These are phyloP conservation scores for Montipora efflorescens DNA, from an alignment of 64 coral and sea anemone species.

Conservation along the genomic window DNA sequence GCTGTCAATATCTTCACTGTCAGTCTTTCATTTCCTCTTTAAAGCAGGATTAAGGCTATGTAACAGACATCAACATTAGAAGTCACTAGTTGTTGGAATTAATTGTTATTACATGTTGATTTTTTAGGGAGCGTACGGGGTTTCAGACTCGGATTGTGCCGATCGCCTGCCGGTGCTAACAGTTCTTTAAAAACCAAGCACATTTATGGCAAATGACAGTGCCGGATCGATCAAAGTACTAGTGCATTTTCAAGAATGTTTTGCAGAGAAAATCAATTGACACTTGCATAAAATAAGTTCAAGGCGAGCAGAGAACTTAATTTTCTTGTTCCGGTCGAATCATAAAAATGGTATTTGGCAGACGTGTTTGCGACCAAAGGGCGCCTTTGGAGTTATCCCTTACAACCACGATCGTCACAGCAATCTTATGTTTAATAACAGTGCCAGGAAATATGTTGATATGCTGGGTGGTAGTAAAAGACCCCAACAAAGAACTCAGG, in stretches of 20 bases:
- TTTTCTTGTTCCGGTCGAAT: not conserved
- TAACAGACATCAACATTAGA: too few species aligned
- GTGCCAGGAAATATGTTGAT: conserved; percentile 62
- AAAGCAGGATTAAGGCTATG: not conserved
- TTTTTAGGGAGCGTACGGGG: not conserved
- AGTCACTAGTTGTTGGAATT: too few species aligned
- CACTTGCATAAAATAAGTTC: not conserved
- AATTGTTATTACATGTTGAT: not conserved
- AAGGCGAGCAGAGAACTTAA: not conserved
- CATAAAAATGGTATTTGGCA: not conserved
- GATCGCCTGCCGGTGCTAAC: too few species aligned
- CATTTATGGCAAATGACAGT: too few species aligned
- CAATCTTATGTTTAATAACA: conserved; percentile 44
- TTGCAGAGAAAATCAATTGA: not conserved
- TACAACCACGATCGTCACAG: conserved; percentile 24
- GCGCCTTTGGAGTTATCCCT: conserved; percentile 51
- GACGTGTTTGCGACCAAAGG: conserved; percentile 10
- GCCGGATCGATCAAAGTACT: too few species aligned
- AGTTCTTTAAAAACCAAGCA: too few species aligned
- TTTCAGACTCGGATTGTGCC: too few species aligned
- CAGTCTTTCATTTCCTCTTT: not conserved
- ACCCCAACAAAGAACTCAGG: conserved; percentile 66
- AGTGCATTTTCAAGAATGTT: not conserved
- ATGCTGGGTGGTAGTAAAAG: conserved; percentile 47
- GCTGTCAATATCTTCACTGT: not conserved